Evolutionary conservation across 1,140 invertebrate genomes (phyloP).

Genomic region (Zelostemma sp.): DNA sequence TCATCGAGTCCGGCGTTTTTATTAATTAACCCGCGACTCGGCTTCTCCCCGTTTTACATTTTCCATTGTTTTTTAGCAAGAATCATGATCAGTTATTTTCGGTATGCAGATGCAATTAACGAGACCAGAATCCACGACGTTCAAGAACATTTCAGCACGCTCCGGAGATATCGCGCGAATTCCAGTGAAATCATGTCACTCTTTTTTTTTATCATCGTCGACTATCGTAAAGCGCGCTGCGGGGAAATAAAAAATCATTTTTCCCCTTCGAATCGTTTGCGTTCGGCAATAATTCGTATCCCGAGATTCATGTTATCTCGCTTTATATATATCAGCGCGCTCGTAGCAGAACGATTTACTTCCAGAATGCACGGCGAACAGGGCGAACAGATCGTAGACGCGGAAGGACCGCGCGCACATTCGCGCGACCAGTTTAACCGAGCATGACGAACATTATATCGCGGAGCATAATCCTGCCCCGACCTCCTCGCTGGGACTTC

Average conservation of each 20-base stretch:
- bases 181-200: no score
- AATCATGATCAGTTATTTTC: no score
- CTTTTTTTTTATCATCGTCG: no score
- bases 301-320: conserved; percentile 13
- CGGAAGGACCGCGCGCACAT: conserved; percentile 19
- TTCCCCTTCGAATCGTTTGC: neutral
- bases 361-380: conserved; percentile 22
- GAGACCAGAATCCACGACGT: no score
- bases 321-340: conserved; percentile 20
- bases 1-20: neutral
- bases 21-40: no score
- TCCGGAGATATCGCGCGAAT: no score
- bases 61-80: no score
- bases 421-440: conserved; percentile 37
- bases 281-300: neutral
- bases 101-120: no score
- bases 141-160: no score
- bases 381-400: no score
- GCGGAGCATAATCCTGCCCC: conserved; percentile 4
- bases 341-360: conserved; percentile 27
- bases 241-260: neutral
- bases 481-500: neutral
- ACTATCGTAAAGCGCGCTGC: neutral
- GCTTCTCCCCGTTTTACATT: no score
- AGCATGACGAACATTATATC: conserved; percentile 43